Evolutionary conservation across 2,888 invertebrate species (phyloP), one percentile per base, ranked within the genome.

Genomic region (Agelastica alni): DNA sequence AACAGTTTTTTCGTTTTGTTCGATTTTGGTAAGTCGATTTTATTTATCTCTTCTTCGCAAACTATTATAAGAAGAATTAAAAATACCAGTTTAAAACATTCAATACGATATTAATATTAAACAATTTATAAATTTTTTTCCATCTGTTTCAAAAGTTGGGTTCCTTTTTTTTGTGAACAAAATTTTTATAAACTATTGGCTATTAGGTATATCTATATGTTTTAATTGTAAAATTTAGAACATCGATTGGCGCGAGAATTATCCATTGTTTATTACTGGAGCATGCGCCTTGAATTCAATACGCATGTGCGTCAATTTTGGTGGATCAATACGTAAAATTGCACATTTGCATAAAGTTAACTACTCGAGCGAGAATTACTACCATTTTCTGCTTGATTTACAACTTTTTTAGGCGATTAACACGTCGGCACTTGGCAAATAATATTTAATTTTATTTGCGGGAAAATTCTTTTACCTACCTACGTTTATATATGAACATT

Each of bases 231-330:
- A 18, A 26, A 31, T 12, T 43, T 48, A 37, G 30, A 14, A 6
- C 45, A 69, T 69, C 66, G 69, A 69, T 69, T 67, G 62, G 61
- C 65, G 66, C 65, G 61, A 65, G 41, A 47, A 30, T 43, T 26
- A 18, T 17, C 31, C 43, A 56, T 56, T 56, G 56, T 51, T 56
- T 51, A 51, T 47, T 31, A 5, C 14, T 12, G 10, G 32, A 39
- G 32, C 60, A 64, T 61, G 66, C 65, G 66, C 66, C 60, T 54
- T 55, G 14, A 56, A 37, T 9, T 1, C 13, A 49, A 12, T 44
- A 56, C 62, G 67, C 65, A 61, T 57, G 65, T 61, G 61, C 54
- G 12, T 37, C 28, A 22, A 52, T 60, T 59, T 58, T 51, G 52
- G 12, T 57, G 53, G 60, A 67, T 67, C 67, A 67, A 67, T 67